Evolutionary conservation across 2,113 vertebrate genomes (phyloP).

Genomic region (Coptodon bakossiorum): DNA sequence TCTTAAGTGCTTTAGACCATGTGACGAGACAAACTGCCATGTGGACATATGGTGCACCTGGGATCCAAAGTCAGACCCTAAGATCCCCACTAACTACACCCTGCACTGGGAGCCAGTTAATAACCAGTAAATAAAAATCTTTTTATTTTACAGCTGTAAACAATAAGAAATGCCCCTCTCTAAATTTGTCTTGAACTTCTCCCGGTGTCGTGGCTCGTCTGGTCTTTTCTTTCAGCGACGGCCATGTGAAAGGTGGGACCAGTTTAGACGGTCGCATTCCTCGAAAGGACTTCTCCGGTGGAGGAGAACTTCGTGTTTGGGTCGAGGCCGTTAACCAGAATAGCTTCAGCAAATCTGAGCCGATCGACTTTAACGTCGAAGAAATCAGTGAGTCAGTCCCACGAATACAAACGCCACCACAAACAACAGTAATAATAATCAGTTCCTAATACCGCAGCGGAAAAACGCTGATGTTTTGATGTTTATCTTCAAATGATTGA

Average conservation of each 20-base stretch:
- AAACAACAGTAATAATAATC: neutral
- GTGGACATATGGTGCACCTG: constrained; percentile 53
- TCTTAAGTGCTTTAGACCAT: constrained; percentile 43
- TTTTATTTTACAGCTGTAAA: neutral
- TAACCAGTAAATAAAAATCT: constrained; percentile 9
- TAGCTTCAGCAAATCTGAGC: constrained; percentile 10
- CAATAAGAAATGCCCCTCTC: neutral
- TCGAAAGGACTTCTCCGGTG: neutral
- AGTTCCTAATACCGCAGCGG: neutral
- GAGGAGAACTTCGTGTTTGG: constrained; percentile 48
- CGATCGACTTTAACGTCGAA: neutral
- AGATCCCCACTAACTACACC: constrained; percentile 23
- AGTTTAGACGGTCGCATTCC: neutral
- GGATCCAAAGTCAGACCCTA: neutral
- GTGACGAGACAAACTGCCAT: neutral
- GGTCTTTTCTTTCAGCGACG: neutral
- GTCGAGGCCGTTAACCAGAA: constrained; percentile 23
- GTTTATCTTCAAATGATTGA: neutral
- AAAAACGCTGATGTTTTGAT: neutral
- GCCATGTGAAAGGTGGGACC: neutral
- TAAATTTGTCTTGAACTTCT: neutral
- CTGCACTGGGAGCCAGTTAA: constrained; percentile 45
- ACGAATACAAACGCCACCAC: neutral
- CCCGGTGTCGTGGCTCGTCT: neutral
- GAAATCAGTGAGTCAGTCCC: constrained; percentile 47